A percentile compares a stretch with the other conserved stretches of the same genome.
Evolutionary conservation across 2,888 invertebrate genomes (phyloP).

Genomic region (Folsomia manolachei): DNA sequence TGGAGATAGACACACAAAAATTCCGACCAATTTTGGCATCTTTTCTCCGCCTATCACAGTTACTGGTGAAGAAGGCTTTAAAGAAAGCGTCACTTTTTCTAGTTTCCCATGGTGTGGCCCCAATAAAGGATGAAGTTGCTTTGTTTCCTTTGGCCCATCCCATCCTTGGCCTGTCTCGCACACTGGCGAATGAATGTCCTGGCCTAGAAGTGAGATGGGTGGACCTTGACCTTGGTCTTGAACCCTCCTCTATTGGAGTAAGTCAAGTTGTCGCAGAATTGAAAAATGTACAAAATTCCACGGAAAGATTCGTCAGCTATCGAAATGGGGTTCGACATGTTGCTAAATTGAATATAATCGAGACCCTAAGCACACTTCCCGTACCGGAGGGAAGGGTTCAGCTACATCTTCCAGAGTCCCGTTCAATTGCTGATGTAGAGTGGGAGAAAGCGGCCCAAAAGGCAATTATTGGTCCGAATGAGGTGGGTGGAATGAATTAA

Average conservation of each 20-base stretch:
- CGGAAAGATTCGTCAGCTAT: not conserved
- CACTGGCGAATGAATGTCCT: not conserved
- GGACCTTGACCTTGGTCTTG: not conserved
- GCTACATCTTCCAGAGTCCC: not conserved
- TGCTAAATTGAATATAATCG: not conserved
- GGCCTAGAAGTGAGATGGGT: not conserved
- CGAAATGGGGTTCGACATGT: not conserved
- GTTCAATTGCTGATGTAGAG: not conserved
- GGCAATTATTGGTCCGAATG: not conserved
- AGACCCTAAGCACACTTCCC: not conserved
- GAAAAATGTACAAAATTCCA: not conserved
- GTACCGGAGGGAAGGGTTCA: not conserved
- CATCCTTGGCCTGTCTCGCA: not conserved
- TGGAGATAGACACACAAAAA: not conserved
- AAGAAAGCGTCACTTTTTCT: not conserved
- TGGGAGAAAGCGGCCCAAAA: not conserved
- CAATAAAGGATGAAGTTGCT: not conserved
- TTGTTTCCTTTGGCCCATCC: not conserved
- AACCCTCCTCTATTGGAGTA: not conserved
- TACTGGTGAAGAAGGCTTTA: no score
- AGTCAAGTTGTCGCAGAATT: not conserved
- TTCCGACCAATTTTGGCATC: not conserved
- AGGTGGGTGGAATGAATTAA: not conserved
- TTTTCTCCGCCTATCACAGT: not conserved
- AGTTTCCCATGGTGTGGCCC: not conserved